These are phyloP conservation scores for Rissa tridactyla DNA, from an alignment of 2,113 vertebrate species.

Conservation along the genomic window DNA sequence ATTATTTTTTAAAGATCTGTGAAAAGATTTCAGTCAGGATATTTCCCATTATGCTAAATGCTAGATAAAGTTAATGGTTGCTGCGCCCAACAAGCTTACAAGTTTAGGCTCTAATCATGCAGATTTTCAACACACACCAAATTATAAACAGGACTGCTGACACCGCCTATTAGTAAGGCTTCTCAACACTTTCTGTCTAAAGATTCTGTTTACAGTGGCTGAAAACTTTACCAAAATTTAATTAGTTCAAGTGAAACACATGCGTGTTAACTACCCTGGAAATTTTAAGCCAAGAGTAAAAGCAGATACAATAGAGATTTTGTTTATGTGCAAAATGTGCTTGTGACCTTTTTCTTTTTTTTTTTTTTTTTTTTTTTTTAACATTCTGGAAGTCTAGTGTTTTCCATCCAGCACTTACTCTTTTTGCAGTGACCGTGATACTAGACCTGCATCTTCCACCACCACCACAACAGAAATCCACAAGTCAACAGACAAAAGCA, in stretches of 20 bases:
- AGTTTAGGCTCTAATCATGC: not conserved
- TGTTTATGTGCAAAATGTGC: not conserved
- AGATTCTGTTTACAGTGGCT: not conserved
- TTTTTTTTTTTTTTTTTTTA: not conserved
- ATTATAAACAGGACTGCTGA: not conserved
- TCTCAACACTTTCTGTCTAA: not conserved
- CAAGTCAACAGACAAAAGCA: not conserved
- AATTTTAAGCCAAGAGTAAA: not conserved
- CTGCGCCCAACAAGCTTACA: not conserved
- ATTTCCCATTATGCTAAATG: not conserved
- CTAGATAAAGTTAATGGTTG: not conserved
- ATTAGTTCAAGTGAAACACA: not conserved
- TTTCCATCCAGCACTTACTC: not conserved
- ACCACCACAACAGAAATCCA: not conserved
- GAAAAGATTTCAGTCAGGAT: not conserved
- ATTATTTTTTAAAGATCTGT: not conserved
- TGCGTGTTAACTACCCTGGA: not conserved
- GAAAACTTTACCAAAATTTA: not conserved
- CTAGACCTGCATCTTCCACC: not conserved
- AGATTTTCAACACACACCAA: not conserved
- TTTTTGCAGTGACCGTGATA: not conserved
- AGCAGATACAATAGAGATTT: fast-evolving
- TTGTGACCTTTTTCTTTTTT: not conserved
- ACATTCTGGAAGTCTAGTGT: not conserved
- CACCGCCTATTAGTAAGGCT: not conserved